Base-by-base conservation (phyloP, 2,888 invertebrate genomes). In the Drosophila limbata region DNA sequence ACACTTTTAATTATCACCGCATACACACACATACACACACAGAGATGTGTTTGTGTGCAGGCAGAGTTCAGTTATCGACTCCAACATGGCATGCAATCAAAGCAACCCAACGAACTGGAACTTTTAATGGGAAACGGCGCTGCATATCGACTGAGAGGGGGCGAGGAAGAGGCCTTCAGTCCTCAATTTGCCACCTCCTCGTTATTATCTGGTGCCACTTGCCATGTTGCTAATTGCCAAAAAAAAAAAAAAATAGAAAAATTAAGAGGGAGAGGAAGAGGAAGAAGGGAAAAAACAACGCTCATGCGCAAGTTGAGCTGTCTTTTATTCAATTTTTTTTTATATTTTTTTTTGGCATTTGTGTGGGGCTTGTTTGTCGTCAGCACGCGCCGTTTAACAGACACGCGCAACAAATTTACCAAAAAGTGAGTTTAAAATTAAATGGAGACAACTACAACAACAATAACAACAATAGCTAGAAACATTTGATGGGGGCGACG, bases 331-430 rank as follows among this genome's bases (percentile, higher is more conserved):
- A 55, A 3, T 42, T 48, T 39, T 37, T 57, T 59, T 31, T 47
- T 11, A 21, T 40, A 44, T 33, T 19, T 35, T 15, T 47, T 4
- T 44, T 47, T 39, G 56, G 55, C 37, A 31, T 21, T 37, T 62
- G 37, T 42, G 25, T 47, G 25, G 33, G 66, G 62, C 57, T 63
- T 73, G 68, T 77, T 81, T 78, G 81, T 56, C 62, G 60, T 73
- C 67, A 66, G 87, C 84, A 87, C 85, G 85, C 85, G 82, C 79
- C 82, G 84, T 68, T 84, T 74, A 75, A 71, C 87, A 74, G 83
- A 79, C 83, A 84, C 83, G 87, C 83, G 83, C 70, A 84, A 65
- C 82, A 79, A 84, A 84, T 85, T 82, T 77, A 67, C 45, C 57
- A 64, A 64, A 50, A 69, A 69, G 71, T 73, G 57, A 50, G 60